Conservation (phyloP, 2,888 invertebrate species). For the Ochropleura leucogaster region DNA sequence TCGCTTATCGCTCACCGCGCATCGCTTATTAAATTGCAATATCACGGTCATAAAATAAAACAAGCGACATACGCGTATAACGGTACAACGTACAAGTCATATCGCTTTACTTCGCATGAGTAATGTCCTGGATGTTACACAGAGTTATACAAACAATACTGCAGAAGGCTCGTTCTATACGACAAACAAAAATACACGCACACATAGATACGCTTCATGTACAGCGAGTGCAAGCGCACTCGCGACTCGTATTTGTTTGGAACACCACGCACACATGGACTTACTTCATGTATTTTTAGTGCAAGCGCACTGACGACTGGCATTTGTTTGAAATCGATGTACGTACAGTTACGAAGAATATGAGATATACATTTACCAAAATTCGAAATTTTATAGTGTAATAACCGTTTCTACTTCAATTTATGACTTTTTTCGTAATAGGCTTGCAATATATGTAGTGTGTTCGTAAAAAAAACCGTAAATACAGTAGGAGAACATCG, state of each 20-base stretch:
- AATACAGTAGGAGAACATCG: no score
- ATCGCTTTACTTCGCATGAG: slow-evolving; percentile 61
- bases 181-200: neutral
- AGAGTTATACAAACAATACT: slow-evolving; percentile 29
- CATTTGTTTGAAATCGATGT: neutral
- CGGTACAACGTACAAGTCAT: slow-evolving; percentile 65
- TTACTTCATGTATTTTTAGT: neutral
- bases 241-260: neutral
- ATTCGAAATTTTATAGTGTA: no score
- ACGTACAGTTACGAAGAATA: neutral
- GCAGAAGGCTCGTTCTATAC: neutral
- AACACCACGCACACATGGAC: neutral
- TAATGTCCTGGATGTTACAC: slow-evolving; percentile 46
- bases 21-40: slow-evolving; percentile 66
- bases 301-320: neutral
- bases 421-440: no score
- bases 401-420: no score
- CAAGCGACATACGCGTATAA: slow-evolving; percentile 60
- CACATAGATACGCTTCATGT: neutral
- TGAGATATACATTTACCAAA: no score
- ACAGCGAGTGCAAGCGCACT: neutral
- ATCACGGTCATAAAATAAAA: slow-evolving; percentile 63
- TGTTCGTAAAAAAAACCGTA: no score
- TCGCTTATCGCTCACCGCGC: slow-evolving; percentile 49
- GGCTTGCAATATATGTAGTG: no score